A percentile compares a stretch with the other conserved stretches of the same genome.
Conservation (phyloP, 2,113 vertebrate genomes). For the Caranx melampygus region DNA sequence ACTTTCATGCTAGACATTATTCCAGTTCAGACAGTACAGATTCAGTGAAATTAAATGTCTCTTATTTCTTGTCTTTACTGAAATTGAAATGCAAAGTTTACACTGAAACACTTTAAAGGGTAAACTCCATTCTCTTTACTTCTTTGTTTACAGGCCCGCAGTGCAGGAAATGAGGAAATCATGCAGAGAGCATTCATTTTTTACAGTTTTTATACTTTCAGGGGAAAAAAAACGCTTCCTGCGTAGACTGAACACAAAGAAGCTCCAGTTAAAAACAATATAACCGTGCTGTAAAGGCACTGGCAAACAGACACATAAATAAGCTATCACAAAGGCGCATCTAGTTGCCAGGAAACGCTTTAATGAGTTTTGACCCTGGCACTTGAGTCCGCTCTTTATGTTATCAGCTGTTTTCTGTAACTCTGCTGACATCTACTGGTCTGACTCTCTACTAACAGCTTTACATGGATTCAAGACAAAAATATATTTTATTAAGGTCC, state of each 20-base stretch:
- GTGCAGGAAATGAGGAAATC: conserved; percentile 11
- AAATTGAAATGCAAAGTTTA: neutral
- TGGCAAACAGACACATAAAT: conserved; percentile 21
- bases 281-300: neutral
- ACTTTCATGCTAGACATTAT: neutral
- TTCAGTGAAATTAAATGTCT: neutral
- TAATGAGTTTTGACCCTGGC: neutral
- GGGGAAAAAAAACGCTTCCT: conserved; percentile 3
- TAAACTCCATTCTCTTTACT: too few species aligned
- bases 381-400: neutral
- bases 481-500: neutral
- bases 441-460: neutral
- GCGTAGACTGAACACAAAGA: neutral
- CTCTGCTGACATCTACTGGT: conserved; percentile 69
- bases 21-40: neutral
- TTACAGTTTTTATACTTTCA: neutral
- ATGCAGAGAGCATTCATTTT: neutral
- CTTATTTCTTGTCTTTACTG: neutral
- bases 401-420: conserved; percentile 8
- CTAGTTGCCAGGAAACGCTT: conserved; percentile 61
- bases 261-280: neutral
- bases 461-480: neutral
- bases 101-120: neutral
- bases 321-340: conserved; percentile 16
- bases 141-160: neutral